Conservation (phyloP, 2,113 vertebrate genomes). For the Pseudonaja textilis region DNA sequence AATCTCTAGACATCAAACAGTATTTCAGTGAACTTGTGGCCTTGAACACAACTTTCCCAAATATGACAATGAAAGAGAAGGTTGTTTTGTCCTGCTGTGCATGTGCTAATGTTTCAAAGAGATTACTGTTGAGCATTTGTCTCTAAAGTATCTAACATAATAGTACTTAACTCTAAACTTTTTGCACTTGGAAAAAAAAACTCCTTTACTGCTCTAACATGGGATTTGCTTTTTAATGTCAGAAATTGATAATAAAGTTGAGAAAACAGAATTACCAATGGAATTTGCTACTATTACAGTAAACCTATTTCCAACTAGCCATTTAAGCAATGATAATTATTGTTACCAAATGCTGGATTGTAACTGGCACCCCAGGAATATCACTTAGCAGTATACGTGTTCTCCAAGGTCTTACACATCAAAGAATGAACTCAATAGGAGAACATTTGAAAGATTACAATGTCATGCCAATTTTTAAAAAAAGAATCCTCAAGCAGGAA, state of each 20-base stretch:
- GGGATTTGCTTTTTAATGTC: neutral
- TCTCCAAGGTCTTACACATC: neutral
- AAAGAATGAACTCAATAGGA: neutral
- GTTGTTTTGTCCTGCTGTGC: neutral
- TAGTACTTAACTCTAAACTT: neutral
- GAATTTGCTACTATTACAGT: neutral
- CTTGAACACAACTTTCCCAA: neutral
- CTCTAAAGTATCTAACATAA: neutral
- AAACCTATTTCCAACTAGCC: neutral
- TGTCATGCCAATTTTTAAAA: neutral
- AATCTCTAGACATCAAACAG: conserved; percentile 9
- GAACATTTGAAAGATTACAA: neutral
- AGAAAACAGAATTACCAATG: neutral
- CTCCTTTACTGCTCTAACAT: neutral
- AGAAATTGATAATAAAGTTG: neutral
- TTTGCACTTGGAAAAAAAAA: neutral
- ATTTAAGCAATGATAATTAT: conserved; percentile 18
- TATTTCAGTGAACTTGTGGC: neutral
- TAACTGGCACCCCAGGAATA: conserved; percentile 19
- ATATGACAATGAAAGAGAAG: neutral
- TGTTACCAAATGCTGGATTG: conserved; percentile 35
- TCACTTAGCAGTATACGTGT: neutral
- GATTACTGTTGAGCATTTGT: neutral
- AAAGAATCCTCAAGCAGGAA: neutral
- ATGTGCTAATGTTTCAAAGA: neutral